Conservation (phyloP, 2,797 vertebrate genomes). For the Myiotriccus ornatus region DNA sequence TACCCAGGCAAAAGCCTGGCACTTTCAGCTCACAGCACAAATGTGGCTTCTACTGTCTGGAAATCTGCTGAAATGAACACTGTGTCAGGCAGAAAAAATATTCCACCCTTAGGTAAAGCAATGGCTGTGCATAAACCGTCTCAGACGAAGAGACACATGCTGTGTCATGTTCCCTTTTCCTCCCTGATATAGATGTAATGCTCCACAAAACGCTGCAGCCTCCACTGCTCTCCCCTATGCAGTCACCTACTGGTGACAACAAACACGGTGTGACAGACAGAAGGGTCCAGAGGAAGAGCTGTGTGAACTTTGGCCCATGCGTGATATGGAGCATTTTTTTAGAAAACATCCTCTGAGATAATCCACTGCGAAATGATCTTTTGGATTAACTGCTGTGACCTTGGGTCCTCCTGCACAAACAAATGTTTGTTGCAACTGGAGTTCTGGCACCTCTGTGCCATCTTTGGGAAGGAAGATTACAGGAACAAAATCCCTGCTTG, state of each 20-base stretch:
- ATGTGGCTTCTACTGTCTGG: slow-evolving; percentile 1
- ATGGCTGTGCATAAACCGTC: background rate
- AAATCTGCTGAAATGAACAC: slow-evolving; percentile 30
- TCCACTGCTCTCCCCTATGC: background rate
- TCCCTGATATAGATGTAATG: background rate
- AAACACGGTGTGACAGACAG: background rate
- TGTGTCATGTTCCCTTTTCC: slow-evolving; percentile 4
- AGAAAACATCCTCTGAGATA: background rate
- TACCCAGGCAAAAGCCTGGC: slow-evolving; percentile 14
- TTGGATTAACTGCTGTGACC: background rate
- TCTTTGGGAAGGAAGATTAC: background rate
- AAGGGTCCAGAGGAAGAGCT: background rate
- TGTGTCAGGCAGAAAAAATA: slow-evolving; percentile 30
- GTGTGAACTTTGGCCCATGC: background rate
- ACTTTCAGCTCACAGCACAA: background rate
- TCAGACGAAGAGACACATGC: background rate
- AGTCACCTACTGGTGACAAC: background rate
- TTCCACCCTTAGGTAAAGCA: slow-evolving; percentile 42
- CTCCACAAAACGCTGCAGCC: background rate
- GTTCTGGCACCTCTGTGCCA: background rate
- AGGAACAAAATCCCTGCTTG: background rate
- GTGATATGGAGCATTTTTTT: background rate
- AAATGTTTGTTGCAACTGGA: background rate
- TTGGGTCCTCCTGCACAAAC: background rate
- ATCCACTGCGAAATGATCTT: background rate